Evolutionary conservation across 2,888 invertebrate species (phyloP), one percentile per base, ranked within the genome.

Genomic region (Meloe dianella): DNA sequence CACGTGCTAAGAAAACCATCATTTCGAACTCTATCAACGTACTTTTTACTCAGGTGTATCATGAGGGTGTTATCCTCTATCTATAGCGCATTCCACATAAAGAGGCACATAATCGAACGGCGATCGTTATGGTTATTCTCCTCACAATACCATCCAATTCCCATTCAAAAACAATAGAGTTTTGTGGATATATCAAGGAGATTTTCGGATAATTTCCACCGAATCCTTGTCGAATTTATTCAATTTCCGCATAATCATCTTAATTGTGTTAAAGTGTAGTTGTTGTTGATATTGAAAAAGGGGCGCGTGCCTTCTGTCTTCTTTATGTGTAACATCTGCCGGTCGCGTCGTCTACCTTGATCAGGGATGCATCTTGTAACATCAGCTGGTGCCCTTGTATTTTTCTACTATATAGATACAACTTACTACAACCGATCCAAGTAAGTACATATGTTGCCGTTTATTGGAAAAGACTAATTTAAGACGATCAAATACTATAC

Each of bases 261-360:
- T 32, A n/a, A 24, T 2, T 6, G 24, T 38, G 59, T 59, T 35
- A 22, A 32, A 57, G 17, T 51, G 24, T 24, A 51, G 35, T 24
- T 5, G 14, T 38, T 4, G 29, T 29, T 35, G 20, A 51, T 58
- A 54, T 64, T 58, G 61, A 54, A 69, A 68, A 71, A 73, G 70
- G 73, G 79, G 78, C 82, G 82, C 82, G 82, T 82, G 82, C 82
- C 82, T 81, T 82, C 82, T 82, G 82, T 80, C 79, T 78, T 77
- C 73, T 75, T 74, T 73, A 72, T 71, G 61, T 65, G 69, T 73
- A 81, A 80, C 82, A 82, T 82, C 82, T 82, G 82, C 80, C 77
- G 75, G 70, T 78, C 78, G 76, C 71, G 71, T 69, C 74, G 74
- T 72, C 75, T 71, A 71, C 73, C 73, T 73, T 71, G 75, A 76